phyloP scores from a whole-genome alignment of 2,113 vertebrate genomes.

The Heterotis niloticus region DNA sequence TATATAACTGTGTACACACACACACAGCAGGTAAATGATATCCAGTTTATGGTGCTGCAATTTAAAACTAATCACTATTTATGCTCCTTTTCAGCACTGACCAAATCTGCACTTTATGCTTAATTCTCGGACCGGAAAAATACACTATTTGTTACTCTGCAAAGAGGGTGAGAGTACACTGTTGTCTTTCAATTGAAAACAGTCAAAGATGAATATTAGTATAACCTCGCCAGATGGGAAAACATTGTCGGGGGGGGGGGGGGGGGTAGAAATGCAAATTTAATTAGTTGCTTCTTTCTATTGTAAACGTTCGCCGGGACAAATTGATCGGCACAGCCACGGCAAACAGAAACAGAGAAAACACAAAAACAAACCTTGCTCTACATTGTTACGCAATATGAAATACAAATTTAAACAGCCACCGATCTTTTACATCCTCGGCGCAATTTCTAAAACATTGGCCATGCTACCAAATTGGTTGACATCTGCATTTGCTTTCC shows the following conservation, averaged over 20 bases:
- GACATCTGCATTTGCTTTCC: too few relatives aligned
- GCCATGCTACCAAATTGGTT: not conserved
- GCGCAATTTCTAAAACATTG: not conserved
- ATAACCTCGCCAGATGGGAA: not conserved
- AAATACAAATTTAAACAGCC: not conserved
- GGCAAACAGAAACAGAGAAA: not conserved
- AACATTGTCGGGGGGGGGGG: not conserved
- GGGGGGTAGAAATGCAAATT: not conserved
- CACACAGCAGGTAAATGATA: too few relatives aligned
- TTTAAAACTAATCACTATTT: too few relatives aligned
- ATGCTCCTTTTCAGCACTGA: too few relatives aligned
- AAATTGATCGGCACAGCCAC: not conserved
- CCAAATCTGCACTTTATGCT: too few relatives aligned
- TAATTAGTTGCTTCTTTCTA: constrained; percentile 2
- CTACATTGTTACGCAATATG: not conserved
- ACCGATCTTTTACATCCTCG: constrained; percentile 9
- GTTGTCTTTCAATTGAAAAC: not conserved
- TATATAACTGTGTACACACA: too few relatives aligned
- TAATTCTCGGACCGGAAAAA: too few relatives aligned
- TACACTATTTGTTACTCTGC: constrained; percentile 6
- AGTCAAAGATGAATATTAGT: not conserved
- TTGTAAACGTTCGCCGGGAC: constrained; percentile 5
- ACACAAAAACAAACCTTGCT: not conserved
- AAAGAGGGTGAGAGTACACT: not conserved
- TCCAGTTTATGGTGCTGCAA: too few relatives aligned